Evolutionary conservation across 2,113 vertebrate genomes (phyloP), one percentile per base, ranked within the genome.

Genomic region (Bufo bufo): DNA sequence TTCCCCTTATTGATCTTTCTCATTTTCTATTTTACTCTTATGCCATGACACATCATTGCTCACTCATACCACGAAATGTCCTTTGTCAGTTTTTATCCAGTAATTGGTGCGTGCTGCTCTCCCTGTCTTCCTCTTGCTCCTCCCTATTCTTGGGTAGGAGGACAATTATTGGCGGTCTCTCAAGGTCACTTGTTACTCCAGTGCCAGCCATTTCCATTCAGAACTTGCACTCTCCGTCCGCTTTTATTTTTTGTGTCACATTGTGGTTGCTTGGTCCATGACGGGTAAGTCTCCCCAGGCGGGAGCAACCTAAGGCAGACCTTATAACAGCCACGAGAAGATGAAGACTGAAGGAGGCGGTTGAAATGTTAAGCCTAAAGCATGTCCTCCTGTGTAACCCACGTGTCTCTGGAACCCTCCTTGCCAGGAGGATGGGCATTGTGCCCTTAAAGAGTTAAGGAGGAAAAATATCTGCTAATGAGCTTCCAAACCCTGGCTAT

Each of bases 221-320:
- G 47, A 50, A 7, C 52, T 47, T 52, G 12, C 58, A 49, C 59
- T 10, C 50, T 33, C 69, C 45, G 9, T 81, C 81, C 6, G 20
- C 80, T n/a, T 17, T 56, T 90, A 47, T 75, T 75, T 49, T 75
- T 6, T 4, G 14, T 75, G 16, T 75, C 11, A 8, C 47, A 74
- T 43, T 33, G 97, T 95, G 96, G 96, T 95, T 97, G 96, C 96
- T 93, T 97, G 96, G 96, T 96, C 96, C 90, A 94, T 96, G 97
- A 97, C 96, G 96, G 97, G 96, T 98, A 97, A 97, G 96, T 96
- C 97, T 96, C 96, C 94, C 90, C 66, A 47, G 91, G 94, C 93
- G 95, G 96, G 96, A 95, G 96, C 96, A 94, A 97, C 97, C 97
- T 97, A 97, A 97, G 96, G 95, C 96, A 97, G 97, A 96, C 96